Evolutionary conservation across 2,113 vertebrate species (phyloP).

Genomic region (Struthio camelus): DNA sequence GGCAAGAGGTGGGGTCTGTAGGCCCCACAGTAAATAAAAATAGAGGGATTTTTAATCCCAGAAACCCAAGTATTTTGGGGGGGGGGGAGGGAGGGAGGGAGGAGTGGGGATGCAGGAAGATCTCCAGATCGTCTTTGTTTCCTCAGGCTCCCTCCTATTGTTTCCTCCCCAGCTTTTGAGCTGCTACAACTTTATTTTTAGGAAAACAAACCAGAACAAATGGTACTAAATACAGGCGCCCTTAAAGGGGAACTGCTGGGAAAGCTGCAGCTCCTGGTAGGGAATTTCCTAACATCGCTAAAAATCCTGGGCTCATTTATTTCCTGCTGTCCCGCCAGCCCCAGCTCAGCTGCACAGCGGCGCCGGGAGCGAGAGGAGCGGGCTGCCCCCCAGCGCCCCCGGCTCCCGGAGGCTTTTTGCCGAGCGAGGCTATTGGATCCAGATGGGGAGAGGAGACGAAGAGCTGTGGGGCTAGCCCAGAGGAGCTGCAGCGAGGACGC

Average conservation of each 20-base stretch:
- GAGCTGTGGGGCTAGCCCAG: rapidly evolving
- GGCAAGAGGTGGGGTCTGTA: background rate
- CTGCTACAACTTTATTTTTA: slow-evolving; percentile 35
- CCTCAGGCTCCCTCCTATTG: background rate
- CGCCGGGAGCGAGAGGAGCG: background rate
- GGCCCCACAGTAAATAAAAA: background rate
- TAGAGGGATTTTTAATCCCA: background rate
- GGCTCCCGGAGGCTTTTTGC: background rate
- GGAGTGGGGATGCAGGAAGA: background rate
- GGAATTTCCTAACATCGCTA: background rate
- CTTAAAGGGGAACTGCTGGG: background rate
- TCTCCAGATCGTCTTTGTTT: background rate
- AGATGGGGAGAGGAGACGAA: background rate
- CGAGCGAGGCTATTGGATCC: background rate
- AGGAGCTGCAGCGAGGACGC: background rate
- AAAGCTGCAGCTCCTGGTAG: background rate
- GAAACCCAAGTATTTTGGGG: background rate
- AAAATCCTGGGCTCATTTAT: background rate
- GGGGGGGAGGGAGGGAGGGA: background rate
- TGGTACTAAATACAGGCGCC: background rate
- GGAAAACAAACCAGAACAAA: slow-evolving; percentile 47
- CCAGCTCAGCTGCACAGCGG: background rate
- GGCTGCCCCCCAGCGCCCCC: rapidly evolving
- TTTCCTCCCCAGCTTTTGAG: background rate
- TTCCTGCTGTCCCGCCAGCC: too few species aligned